Evolutionary conservation across 1,140 invertebrate species (phyloP).

Genomic region (Lasioglossum albipes): DNA sequence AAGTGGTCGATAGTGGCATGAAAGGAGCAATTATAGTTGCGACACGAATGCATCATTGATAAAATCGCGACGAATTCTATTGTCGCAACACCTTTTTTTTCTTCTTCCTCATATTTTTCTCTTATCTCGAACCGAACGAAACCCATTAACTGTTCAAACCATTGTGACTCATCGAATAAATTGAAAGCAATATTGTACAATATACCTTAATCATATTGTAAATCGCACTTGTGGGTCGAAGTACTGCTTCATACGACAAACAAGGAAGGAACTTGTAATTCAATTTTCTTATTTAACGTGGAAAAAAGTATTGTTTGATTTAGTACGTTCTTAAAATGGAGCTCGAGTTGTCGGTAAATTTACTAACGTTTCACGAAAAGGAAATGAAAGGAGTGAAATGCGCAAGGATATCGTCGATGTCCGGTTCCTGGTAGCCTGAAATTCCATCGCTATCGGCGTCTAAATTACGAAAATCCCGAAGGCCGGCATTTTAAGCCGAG

Average conservation of each 20-base stretch:
- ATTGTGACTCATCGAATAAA: background rate
- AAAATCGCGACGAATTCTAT: background rate
- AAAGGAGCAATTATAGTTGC: background rate
- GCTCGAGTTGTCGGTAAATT: too few species aligned
- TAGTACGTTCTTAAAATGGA: too few species aligned
- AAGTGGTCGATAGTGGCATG: background rate
- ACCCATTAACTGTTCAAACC: conserved; percentile 7
- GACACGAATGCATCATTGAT: background rate
- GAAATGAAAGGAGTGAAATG: too few species aligned
- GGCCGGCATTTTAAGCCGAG: background rate
- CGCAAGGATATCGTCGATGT: background rate
- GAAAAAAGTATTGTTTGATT: too few species aligned
- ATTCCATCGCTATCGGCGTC: background rate
- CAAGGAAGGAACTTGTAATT: too few species aligned
- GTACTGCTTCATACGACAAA: too few species aligned
- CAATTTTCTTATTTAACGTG: too few species aligned
- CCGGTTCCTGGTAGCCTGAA: background rate
- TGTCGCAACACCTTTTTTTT: background rate
- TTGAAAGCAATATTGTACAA: background rate
- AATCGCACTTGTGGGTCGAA: too few species aligned
- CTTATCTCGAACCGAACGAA: background rate
- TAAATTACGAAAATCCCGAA: conserved; percentile 22
- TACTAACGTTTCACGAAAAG: too few species aligned
- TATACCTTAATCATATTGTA: background rate
- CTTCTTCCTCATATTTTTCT: background rate